phyloP scores from a whole-genome alignment of 2,113 vertebrate genomes.

The Tragelaphus imberbis region DNA sequence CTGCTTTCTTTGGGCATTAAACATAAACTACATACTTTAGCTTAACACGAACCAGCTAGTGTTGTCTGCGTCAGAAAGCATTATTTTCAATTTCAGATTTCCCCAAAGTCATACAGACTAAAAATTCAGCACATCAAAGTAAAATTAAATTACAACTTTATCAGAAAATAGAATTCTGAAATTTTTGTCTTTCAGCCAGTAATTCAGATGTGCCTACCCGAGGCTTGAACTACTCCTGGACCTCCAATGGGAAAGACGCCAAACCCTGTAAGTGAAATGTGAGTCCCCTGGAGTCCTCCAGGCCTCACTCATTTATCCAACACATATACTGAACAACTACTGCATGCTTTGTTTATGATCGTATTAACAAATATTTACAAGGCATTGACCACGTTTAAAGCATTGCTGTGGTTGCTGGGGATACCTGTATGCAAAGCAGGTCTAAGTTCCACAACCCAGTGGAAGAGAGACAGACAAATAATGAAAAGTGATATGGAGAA shows the following conservation, averaged over 20 bases:
- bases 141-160: slow-evolving; percentile 17
- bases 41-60: not conserved
- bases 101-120: not conserved
- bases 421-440: not conserved
- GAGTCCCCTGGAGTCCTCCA: not conserved
- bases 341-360: not conserved
- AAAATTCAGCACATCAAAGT: slow-evolving; percentile 22
- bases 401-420: not conserved
- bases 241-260: not conserved
- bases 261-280: not conserved
- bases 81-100: slow-evolving; percentile 25
- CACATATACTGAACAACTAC: not conserved
- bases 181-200: slow-evolving; percentile 60
- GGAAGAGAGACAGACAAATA: not conserved
- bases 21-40: slow-evolving; percentile 4
- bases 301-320: not conserved
- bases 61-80: not conserved
- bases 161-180: slow-evolving; percentile 43
- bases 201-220: not conserved
- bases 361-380: not conserved
- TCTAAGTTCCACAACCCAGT: not conserved
- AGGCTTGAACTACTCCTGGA: not conserved
- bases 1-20: not conserved
- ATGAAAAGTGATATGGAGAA: not conserved
- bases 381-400: not conserved